Conservation (phyloP, 2,888 invertebrate species). For the Catotricha subobsoleta region DNA sequence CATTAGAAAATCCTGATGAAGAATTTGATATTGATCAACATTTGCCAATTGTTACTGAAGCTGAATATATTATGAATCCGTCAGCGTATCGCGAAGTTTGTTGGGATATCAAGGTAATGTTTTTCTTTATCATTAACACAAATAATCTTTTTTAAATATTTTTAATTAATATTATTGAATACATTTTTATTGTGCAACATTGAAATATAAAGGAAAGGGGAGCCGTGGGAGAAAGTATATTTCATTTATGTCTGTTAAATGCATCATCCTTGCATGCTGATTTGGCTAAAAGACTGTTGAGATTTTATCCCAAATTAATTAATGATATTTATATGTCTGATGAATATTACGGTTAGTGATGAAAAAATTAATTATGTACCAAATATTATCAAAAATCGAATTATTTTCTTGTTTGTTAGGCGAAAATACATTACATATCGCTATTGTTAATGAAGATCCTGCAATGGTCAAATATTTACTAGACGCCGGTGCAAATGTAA, state of each 20-base stretch:
- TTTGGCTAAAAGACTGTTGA: conserved; percentile 75
- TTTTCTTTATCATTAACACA: neutral
- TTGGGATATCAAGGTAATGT: conserved; percentile 59
- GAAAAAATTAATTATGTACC: neutral
- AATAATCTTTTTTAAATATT: neutral
- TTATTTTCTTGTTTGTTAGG: conserved; percentile 22
- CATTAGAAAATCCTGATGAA: conserved; percentile 69
- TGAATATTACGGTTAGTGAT: conserved; percentile 76
- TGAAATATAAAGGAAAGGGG: conserved; percentile 64
- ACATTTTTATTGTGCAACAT: no score
- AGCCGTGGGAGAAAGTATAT: conserved; percentile 86
- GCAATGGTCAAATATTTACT: conserved; percentile 91
- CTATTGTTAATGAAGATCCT: conserved; percentile 96
- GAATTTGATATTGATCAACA: conserved; percentile 69
- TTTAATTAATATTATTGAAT: neutral
- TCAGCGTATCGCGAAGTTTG: conserved; percentile 66
- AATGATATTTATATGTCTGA: conserved; percentile 92
- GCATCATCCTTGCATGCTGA: conserved; percentile 84
- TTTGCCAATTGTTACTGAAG: conserved; percentile 44
- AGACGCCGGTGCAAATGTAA: conserved; percentile 78
- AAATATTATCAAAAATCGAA: neutral
- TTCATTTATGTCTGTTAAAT: conserved; percentile 83
- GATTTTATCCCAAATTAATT: conserved; percentile 87
- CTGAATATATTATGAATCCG: conserved; percentile 44
- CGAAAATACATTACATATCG: conserved; percentile 89